Evolutionary conservation across 1,140 invertebrate species (phyloP).

Genomic region (Musca domestica): DNA sequence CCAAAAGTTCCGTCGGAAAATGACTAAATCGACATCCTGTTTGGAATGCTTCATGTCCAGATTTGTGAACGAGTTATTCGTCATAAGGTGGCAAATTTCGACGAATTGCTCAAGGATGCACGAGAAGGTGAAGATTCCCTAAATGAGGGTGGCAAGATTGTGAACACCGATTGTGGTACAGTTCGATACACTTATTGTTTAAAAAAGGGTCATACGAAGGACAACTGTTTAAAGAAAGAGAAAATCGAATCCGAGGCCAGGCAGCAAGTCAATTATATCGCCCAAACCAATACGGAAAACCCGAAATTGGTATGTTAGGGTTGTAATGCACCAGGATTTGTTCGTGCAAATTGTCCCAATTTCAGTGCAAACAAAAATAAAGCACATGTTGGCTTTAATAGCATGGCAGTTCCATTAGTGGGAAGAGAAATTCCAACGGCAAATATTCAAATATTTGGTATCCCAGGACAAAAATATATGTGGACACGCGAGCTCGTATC

Average conservation of each 20-base stretch:
- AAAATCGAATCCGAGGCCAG: background rate
- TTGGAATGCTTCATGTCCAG: slow-evolving; percentile 19
- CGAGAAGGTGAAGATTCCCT: background rate
- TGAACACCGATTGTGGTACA: background rate
- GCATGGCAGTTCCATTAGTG: background rate
- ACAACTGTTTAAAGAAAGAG: background rate
- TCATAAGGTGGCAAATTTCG: slow-evolving; percentile 16
- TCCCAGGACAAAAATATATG: slow-evolving; percentile 11
- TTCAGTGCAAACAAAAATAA: background rate
- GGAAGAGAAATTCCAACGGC: slow-evolving; percentile 13
- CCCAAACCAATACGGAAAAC: background rate
- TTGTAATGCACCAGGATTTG: background rate
- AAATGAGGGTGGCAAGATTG: background rate
- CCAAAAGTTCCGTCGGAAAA: background rate
- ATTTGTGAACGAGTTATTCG: slow-evolving; percentile 26
- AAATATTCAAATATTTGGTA: background rate
- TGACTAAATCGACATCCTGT: slow-evolving; percentile 29
- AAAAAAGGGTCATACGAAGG: background rate
- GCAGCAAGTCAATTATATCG: slow-evolving; percentile 4
- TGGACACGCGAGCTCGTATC: slow-evolving; percentile 23
- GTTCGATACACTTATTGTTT: slow-evolving; percentile 6
- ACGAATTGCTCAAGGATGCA: slow-evolving; percentile 14
- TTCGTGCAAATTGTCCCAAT: background rate
- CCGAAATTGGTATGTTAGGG: slow-evolving; percentile 14
- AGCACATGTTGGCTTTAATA: slow-evolving; percentile 4